These are phyloP conservation scores for Brachyrhaphis roseni DNA, from an alignment of 2,797 vertebrate species.

Conservation along the genomic window DNA sequence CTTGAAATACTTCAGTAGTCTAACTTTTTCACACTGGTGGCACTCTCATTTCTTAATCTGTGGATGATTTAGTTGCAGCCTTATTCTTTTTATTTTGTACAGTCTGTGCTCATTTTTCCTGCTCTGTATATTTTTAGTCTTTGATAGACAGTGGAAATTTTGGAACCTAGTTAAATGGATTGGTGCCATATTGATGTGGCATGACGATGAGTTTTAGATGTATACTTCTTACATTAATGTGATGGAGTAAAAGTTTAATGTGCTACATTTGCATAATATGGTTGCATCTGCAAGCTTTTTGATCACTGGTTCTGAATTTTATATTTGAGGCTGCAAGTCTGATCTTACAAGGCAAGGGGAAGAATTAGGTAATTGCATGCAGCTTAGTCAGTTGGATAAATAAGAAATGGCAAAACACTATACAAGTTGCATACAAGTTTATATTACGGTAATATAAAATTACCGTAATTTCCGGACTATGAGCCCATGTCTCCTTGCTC, in stretches of 20 bases:
- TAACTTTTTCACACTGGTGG: constrained; percentile 7
- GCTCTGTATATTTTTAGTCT: background rate
- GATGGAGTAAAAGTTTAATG: background rate
- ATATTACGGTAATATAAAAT: too few species aligned
- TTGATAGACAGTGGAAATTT: constrained; percentile 1
- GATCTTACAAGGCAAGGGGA: constrained; percentile 12
- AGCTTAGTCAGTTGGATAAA: constrained; percentile 23
- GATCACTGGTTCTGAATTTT: constrained; percentile 9
- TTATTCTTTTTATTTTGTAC: background rate
- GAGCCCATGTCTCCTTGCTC: too few species aligned
- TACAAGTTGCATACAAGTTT: constrained; percentile 24
- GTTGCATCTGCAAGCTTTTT: background rate
- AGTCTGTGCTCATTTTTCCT: background rate
- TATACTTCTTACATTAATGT: background rate
- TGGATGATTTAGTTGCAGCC: background rate
- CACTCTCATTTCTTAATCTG: background rate
- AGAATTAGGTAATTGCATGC: background rate
- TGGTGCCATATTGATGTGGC: constrained; percentile 1
- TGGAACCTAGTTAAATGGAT: constrained; percentile 6
- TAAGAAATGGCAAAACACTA: constrained; percentile 5
- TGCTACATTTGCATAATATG: background rate
- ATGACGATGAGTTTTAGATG: background rate
- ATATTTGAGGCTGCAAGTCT: constrained; percentile 42
- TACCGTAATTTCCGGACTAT: too few species aligned
- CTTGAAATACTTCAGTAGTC: constrained; percentile 46